Base-by-base conservation (phyloP, 2,888 invertebrate genomes). In the Orchestes rusci region DNA sequence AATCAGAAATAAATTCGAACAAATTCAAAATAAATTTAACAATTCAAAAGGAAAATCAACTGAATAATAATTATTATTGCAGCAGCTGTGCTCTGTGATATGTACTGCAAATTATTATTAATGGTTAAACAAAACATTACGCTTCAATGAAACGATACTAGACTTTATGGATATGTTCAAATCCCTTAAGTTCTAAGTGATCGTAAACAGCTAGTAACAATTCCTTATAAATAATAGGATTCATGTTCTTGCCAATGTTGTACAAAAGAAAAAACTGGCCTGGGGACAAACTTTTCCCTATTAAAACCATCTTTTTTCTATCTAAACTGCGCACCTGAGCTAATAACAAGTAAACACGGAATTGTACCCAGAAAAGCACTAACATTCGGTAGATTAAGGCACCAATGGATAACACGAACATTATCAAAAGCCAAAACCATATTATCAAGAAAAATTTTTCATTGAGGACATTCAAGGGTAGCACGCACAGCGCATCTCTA, bases 241-340 rank as follows among this genome's bases (percentile, higher is more conserved):
- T 82, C 55, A 87, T 75, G 64, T 89, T 89, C 59, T 81, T 82
- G 44, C 84, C 80, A 34, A 89, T 70, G 60, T 82, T 78, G 62
- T 82, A 79, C 7, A 89, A 66, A 23, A 89, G 62, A 64, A 87
- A 88, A 81, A 86, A 88, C 64, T 88, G 87, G 1, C 83, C 83
- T 48, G 78, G 80, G 40, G 74, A 72, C 30, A 78, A 70, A 40
- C 66, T 66, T 45, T 68, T 70, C 1, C 77, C 71, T 46, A 81
- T 71, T 16, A 53, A 41, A 38, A 67, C 67, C 1, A 70, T 70
- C 4, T 80, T 73, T 30, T 72, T 63, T 28, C 73, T 65, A 17
- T 68, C 70, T 43, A 77, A 72, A 15, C 75, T 72, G 41, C 78
- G 70, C 19, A 77, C 69, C 53, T 79, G 77, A 1, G 80, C 79